phyloP scores from a whole-genome alignment of 2,888 invertebrate genomes.

The Oscheius myriophilus region DNA sequence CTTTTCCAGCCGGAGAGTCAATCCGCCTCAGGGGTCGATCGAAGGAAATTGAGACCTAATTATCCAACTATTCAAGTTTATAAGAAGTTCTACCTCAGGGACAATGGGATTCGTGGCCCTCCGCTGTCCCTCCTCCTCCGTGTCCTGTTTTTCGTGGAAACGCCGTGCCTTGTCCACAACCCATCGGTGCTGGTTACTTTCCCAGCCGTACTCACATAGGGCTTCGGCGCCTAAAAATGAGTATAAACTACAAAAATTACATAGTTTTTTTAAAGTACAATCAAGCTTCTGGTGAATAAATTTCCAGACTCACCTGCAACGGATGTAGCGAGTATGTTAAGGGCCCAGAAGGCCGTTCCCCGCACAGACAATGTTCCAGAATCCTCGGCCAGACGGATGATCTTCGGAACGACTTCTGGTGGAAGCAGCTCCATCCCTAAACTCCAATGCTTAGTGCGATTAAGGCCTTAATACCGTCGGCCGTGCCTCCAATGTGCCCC shows the following conservation, averaged over 20 bases:
- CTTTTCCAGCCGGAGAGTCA: slow-evolving; percentile 3
- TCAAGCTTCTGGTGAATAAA: too few species aligned
- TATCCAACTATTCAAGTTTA: neutral
- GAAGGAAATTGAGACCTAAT: slow-evolving; percentile 13
- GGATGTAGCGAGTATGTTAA: slow-evolving; percentile 55
- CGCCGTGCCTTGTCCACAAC: slow-evolving; percentile 29
- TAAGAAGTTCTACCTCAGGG: slow-evolving; percentile 16
- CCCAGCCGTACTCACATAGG: slow-evolving; percentile 61
- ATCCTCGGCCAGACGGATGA: slow-evolving; percentile 58
- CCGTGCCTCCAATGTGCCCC: slow-evolving; percentile 48
- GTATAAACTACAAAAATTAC: too few species aligned
- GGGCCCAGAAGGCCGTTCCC: slow-evolving; percentile 67
- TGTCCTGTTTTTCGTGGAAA: slow-evolving; percentile 19
- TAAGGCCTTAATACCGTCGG: too few species aligned
- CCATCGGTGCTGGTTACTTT: slow-evolving; percentile 54
- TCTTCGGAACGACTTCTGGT: slow-evolving; percentile 34
- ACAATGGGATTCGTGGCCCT: slow-evolving; percentile 28
- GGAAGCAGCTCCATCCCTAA: slow-evolving; percentile 41
- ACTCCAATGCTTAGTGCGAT: too few species aligned
- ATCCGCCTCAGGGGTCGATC: neutral
- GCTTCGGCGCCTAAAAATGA: slow-evolving; percentile 38
- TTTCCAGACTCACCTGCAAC: slow-evolving; percentile 31
- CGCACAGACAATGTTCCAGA: slow-evolving; percentile 60
- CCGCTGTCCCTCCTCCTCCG: slow-evolving; percentile 26
- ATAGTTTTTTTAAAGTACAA: too few species aligned